phyloP scores from a whole-genome alignment of 2,113 vertebrate genomes.

The Perognathus longimembris region DNA sequence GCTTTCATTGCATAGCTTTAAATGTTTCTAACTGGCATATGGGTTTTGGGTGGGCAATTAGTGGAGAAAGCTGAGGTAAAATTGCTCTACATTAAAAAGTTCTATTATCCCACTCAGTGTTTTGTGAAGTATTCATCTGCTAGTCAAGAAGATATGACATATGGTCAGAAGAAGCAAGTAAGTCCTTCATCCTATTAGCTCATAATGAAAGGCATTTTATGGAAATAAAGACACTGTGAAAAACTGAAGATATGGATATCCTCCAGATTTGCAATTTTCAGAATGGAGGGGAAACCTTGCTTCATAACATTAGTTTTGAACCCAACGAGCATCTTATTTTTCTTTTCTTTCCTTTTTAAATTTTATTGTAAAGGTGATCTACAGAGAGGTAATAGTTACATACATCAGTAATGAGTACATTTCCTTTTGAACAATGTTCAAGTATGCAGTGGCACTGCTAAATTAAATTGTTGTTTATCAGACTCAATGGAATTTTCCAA shows the following conservation, averaged over 20 bases:
- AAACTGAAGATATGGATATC: background rate
- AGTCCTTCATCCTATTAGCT: background rate
- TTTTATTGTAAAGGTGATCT: no score
- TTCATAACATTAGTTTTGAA: background rate
- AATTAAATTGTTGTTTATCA: background rate
- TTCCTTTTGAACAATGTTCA: no score
- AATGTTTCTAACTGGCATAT: background rate
- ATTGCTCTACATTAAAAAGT: background rate
- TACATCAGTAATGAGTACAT: no score
- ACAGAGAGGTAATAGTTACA: no score
- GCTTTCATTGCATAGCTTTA: background rate
- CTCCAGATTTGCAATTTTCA: background rate
- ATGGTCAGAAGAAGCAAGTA: background rate
- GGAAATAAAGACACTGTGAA: background rate
- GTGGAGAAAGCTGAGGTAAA: background rate
- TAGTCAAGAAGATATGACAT: background rate
- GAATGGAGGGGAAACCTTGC: background rate
- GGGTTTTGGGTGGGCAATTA: background rate
- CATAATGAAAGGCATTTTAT: background rate
- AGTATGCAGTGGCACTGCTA: no score
- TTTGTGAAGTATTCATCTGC: background rate
- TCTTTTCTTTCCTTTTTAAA: no score
- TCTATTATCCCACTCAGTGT: background rate
- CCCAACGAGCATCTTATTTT: no score
- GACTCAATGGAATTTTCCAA: background rate